A percentile compares a stretch with the other conserved stretches of the same genome.
Conservation (phyloP, 2,113 vertebrate species). For the Hiodon tergisus region DNA sequence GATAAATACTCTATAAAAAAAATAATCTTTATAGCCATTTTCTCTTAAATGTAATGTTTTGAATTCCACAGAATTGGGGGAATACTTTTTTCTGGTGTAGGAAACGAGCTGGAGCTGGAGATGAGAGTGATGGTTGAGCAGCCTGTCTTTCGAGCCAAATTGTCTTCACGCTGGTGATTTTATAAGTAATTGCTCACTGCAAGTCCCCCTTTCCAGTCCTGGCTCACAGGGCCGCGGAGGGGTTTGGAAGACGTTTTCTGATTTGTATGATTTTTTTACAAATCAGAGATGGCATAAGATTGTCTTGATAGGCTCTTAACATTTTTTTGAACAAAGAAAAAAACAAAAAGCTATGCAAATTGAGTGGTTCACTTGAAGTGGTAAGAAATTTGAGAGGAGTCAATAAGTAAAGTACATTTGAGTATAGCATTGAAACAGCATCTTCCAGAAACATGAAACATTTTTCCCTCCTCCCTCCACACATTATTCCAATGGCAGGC, state of each 20-base stretch:
- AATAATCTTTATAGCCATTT: neutral
- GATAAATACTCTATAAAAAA: neutral
- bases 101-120: neutral
- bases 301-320: neutral
- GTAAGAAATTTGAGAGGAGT: neutral
- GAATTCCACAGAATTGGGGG: neutral
- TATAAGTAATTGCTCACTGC: conserved; percentile 15
- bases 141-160: neutral
- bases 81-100: neutral
- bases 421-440: too few relatives aligned
- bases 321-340: neutral
- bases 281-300: neutral
- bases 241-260: neutral
- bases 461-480: too few relatives aligned
- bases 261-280: neutral
- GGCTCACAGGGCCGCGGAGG: neutral
- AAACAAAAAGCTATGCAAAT: neutral
- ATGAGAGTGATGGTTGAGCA: neutral
- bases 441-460: too few relatives aligned
- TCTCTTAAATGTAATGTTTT: neutral
- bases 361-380: neutral
- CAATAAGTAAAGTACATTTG: too few relatives aligned
- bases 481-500: too few relatives aligned
- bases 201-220: neutral
- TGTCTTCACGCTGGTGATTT: conserved; percentile 11